Percentiles rank a stretch among this genome's conserved stretches.
Conservation (phyloP, 2,888 invertebrate species). For the Chesias legatella region DNA sequence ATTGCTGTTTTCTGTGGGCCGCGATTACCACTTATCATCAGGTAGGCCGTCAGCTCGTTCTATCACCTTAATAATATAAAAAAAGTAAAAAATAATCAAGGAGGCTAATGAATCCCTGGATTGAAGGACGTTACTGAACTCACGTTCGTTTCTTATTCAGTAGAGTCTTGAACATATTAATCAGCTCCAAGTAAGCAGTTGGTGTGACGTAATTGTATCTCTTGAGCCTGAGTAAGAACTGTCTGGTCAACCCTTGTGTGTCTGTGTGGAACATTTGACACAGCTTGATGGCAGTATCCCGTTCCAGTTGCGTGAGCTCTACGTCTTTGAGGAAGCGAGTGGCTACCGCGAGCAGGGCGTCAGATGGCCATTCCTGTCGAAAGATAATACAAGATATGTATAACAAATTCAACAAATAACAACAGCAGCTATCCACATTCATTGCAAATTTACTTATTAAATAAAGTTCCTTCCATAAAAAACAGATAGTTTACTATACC, state of each 20-base stretch:
- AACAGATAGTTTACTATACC: too few relatives aligned
- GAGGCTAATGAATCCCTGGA: too few relatives aligned
- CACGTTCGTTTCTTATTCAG: constrained; percentile 87
- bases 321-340: constrained; percentile 89
- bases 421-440: too few relatives aligned
- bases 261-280: constrained; percentile 95
- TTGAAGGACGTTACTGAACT: constrained; percentile 39
- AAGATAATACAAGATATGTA: too few relatives aligned
- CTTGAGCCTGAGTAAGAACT: constrained; percentile 82
- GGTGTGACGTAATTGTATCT: constrained; percentile 95
- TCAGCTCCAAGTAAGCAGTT: constrained; percentile 94
- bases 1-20: too few relatives aligned
- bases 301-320: constrained; percentile 87
- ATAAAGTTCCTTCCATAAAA: too few relatives aligned
- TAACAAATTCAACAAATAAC: too few relatives aligned
- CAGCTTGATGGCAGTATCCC: constrained; percentile 90
- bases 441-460: too few relatives aligned
- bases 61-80: too few relatives aligned
- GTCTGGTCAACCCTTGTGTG: constrained; percentile 85
- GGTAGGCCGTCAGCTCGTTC: too few relatives aligned
- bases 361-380: constrained; percentile 92
- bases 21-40: too few relatives aligned
- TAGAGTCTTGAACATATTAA: constrained; percentile 92
- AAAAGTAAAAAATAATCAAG: too few relatives aligned
- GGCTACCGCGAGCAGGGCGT: constrained; percentile 94